Base-by-base conservation (phyloP, 1,140 invertebrate genomes). In the Tetramorium simillimum region DNA sequence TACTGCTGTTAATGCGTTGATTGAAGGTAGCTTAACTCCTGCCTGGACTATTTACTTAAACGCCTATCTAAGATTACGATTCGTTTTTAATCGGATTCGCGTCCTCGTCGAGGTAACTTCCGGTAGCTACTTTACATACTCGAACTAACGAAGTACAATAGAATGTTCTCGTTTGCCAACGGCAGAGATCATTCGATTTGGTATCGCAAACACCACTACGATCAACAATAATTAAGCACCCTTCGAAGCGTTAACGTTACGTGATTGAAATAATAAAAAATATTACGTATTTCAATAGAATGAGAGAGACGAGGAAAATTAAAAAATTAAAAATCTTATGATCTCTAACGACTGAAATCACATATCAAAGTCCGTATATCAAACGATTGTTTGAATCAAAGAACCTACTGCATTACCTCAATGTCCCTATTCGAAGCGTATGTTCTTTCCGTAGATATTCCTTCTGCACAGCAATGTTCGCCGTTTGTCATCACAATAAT, bases 21-120 rank as follows among this genome's bases (percentile, higher is more conserved):
- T 82, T 77, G 51, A 86, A 56, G 6, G 5, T 75, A 86, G n/a
- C 43, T 60, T 89, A 87, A 80, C 49, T 72, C 12, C 49, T 86
- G 85, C 56, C 63, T 81, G 82, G n/a, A 65, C 60, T 84, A 89
- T 37, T 82, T 77, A 63, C 63, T 76, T 60, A 88, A 90, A 78
- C 72, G 76, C 49, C 76, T 90, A 91, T 53, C 72, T 90, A 90
- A 43, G 77, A 67, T 65, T 76, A 88, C 18, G 46, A 89, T 86
- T 62, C 62, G 46, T 60, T 5, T 77, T 49, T 60, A 33, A 60
- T 62, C 53, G 3, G 18, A 84, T 75, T 49, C 69, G 67, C 46
- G 37, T 73, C 40, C 10, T 73, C 16, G 62, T 72, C 51, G 24
- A 40, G 80, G 7, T 60, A 73, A 73, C 53, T 51, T 12, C n/a